These are phyloP conservation scores for Cranoglanis bouderius DNA, from an alignment of 2,113 vertebrate genomes.

Conservation along the genomic window DNA sequence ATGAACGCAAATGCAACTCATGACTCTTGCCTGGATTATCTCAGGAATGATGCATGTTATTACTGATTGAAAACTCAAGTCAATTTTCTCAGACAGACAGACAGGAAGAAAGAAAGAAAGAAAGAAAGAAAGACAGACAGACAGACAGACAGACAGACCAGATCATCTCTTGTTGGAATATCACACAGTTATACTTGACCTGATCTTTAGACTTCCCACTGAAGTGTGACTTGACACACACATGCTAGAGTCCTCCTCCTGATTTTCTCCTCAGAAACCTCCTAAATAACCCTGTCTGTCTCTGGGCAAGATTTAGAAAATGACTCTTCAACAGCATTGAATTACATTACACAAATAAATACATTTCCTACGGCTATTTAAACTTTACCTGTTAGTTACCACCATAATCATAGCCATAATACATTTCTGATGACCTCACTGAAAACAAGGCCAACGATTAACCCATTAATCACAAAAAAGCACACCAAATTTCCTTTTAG, in stretches of 20 bases:
- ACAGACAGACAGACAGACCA: background rate
- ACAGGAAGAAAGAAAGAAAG: background rate
- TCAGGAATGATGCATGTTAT: background rate
- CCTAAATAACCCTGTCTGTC: constrained; percentile 6
- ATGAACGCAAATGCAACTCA: background rate
- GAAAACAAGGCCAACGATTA: background rate
- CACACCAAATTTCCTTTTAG: background rate
- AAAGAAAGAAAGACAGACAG: background rate
- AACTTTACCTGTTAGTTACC: background rate
- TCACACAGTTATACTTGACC: constrained; percentile 18
- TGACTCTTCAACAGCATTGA: background rate
- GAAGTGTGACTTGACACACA: constrained; percentile 39
- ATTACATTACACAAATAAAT: background rate
- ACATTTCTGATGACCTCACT: background rate
- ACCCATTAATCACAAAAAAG: background rate
- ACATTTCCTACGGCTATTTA: background rate
- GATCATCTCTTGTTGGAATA: background rate
- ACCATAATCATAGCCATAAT: background rate
- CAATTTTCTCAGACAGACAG: background rate
- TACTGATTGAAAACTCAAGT: background rate
- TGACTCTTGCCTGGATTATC: background rate
- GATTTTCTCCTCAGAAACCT: background rate
- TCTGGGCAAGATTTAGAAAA: background rate
- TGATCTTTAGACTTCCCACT: background rate
- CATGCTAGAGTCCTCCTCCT: constrained; percentile 17